A percentile compares a stretch with the other conserved stretches of the same genome.
Evolutionary conservation across 2,888 invertebrate genomes (phyloP).

Genomic region (Anthoptus insignis): DNA sequence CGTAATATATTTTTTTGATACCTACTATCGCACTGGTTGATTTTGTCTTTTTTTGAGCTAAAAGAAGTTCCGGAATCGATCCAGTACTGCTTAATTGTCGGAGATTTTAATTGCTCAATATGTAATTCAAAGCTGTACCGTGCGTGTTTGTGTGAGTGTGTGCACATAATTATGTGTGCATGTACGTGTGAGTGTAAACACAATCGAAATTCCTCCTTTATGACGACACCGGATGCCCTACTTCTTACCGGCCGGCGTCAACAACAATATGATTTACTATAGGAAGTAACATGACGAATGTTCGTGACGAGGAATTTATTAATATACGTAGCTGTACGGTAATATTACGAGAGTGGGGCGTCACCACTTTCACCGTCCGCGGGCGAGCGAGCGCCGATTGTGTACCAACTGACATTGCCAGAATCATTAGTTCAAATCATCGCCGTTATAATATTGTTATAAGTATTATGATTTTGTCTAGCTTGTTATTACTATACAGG

Average conservation of each 20-base stretch:
- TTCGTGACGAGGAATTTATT: conserved; percentile 33
- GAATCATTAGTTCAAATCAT: conserved; percentile 11
- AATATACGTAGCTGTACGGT: conserved; percentile 18
- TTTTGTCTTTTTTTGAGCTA: too few species aligned
- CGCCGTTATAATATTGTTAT: background rate
- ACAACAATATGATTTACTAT: conserved; percentile 1
- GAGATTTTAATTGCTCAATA: too few species aligned
- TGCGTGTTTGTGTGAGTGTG: background rate
- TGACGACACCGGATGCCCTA: background rate
- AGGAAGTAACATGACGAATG: conserved; percentile 26
- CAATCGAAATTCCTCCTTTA: background rate
- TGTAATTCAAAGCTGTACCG: too few species aligned
- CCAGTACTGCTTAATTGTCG: too few species aligned
- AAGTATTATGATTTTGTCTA: too few species aligned
- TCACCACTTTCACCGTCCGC: conserved; percentile 29
- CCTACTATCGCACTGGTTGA: too few species aligned
- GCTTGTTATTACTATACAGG: too few species aligned
- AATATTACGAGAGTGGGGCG: conserved; percentile 28
- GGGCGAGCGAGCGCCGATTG: background rate
- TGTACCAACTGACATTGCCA: background rate
- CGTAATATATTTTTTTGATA: too few species aligned
- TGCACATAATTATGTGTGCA: background rate
- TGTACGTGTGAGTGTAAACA: background rate
- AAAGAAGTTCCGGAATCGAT: too few species aligned
- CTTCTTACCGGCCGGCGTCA: background rate